Conservation (phyloP, 2,113 vertebrate genomes). For the Phalacrocorax brasilianus region DNA sequence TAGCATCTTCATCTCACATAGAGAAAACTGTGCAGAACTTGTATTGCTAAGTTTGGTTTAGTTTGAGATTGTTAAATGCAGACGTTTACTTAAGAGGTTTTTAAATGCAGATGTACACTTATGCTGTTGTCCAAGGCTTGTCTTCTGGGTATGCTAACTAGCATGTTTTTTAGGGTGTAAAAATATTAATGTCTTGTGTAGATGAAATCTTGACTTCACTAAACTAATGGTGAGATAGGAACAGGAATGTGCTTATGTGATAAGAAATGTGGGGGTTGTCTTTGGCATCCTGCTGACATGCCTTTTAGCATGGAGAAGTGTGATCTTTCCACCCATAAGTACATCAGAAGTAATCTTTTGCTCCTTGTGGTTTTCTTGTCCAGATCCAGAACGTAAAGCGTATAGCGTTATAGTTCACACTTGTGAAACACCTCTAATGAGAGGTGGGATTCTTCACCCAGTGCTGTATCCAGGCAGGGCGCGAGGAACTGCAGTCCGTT, state of each 20-base stretch:
- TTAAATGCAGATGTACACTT: background rate
- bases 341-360: background rate
- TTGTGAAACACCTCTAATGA: background rate
- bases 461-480: background rate
- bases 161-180: background rate
- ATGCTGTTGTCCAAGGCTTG: background rate
- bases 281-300: background rate
- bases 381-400: background rate
- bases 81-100: background rate
- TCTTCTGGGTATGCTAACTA: background rate
- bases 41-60: background rate
- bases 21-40: background rate
- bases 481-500: accelerated
- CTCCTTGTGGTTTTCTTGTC: background rate
- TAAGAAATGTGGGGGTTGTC: background rate
- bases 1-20: background rate
- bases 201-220: background rate
- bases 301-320: background rate
- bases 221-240: background rate
- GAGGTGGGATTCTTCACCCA: background rate
- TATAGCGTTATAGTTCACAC: background rate
- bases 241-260: background rate
- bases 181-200: background rate
- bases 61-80: background rate
- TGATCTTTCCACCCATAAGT: background rate